A percentile compares a stretch with the other conserved stretches of the same genome.
Evolutionary conservation across 92 coral and sea anemone genomes (phyloP).

Genomic region (Parazoanthus atlanticus): DNA sequence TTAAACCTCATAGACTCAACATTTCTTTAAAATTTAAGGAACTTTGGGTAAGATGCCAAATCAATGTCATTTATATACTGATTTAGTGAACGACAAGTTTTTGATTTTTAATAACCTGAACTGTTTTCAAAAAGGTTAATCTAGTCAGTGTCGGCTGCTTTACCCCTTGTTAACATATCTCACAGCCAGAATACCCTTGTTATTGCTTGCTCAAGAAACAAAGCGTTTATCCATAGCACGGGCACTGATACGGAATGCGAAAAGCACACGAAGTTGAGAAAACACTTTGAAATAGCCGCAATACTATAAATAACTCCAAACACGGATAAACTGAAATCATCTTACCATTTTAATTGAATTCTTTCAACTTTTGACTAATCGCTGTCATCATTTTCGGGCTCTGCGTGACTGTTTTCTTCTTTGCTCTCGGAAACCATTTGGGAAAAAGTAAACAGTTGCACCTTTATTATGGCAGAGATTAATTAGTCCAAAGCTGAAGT

Average conservation of each 20-base stretch:
- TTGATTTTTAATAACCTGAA: not conserved
- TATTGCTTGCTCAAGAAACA: not conserved
- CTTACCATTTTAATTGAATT: not conserved
- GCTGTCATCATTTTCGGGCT: not conserved
- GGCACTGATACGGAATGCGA: not conserved
- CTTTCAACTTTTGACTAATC: not conserved
- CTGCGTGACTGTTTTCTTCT: not conserved
- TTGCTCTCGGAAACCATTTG: not conserved
- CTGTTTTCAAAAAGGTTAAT: not conserved
- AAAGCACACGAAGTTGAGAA: not conserved
- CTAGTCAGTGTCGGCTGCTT: not conserved
- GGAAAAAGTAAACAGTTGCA: not conserved
- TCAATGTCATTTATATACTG: not conserved
- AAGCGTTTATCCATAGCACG: not conserved
- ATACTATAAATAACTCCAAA: conserved; percentile 1
- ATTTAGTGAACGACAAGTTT: not conserved
- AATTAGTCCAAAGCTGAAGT: not conserved
- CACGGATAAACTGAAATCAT: not conserved
- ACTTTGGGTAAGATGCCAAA: not conserved
- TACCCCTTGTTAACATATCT: not conserved
- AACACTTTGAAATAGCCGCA: not conserved
- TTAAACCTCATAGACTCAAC: too few relatives aligned
- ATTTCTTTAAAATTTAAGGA: too few relatives aligned
- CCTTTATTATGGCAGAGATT: not conserved
- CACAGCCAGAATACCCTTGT: not conserved